Evolutionary conservation across 2,888 invertebrate genomes (phyloP).

Genomic region (Leptothorax acervorum): DNA sequence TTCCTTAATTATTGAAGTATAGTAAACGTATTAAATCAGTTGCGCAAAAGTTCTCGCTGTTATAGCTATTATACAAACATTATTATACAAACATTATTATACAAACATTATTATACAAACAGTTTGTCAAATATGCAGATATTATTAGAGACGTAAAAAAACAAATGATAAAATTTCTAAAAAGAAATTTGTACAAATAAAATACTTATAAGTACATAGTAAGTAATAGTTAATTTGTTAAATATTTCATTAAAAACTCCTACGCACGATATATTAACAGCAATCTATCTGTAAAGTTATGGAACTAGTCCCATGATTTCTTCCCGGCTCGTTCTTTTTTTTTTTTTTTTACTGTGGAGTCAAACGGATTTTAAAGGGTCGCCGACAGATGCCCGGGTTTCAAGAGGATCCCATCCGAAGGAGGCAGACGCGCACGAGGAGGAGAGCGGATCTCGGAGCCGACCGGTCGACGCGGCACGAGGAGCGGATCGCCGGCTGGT

Average conservation of each 20-base stretch:
- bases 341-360: conserved; percentile 3
- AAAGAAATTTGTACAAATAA: neutral
- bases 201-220: neutral
- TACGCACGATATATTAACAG: neutral
- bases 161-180: neutral
- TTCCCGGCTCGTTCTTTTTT: neutral
- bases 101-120: neutral
- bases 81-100: neutral
- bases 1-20: too few relatives aligned
- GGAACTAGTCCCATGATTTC: conserved; percentile 7
- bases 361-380: conserved; percentile 48
- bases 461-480: conserved; percentile 43
- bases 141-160: neutral
- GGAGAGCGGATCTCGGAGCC: conserved; percentile 28
- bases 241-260: neutral
- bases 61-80: neutral
- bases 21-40: neutral
- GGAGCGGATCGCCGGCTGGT: conserved; percentile 49
- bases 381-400: conserved; percentile 57
- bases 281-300: neutral
- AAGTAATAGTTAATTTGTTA: neutral
- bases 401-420: conserved; percentile 38
- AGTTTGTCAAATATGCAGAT: neutral
- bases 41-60: neutral
- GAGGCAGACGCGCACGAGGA: conserved; percentile 23